A percentile compares a stretch with the other conserved stretches of the same genome.
Conservation (phyloP, 2,113 vertebrate species). For the Pyrgilauda ruficollis region DNA sequence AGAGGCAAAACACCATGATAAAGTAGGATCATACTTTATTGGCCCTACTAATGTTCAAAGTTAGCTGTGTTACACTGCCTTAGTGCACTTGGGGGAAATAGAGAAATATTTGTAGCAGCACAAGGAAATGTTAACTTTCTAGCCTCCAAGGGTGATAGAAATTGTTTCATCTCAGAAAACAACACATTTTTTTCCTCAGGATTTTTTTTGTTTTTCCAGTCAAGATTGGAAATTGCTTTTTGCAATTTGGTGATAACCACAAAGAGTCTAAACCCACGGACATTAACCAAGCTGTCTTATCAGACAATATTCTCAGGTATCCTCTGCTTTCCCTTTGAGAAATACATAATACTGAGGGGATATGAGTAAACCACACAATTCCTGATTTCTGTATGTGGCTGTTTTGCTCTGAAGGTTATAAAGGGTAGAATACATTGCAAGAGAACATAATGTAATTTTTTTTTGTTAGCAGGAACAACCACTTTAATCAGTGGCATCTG, state of each 20-base stretch:
- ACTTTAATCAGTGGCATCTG: neutral
- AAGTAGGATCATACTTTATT: neutral
- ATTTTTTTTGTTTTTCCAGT: slow-evolving; percentile 2
- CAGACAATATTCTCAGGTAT: neutral
- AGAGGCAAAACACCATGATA: neutral
- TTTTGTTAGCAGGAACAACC: neutral
- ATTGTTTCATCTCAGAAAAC: slow-evolving; percentile 10
- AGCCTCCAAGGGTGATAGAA: neutral
- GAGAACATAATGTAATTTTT: neutral
- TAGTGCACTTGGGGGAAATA: neutral
- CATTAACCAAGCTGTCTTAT: neutral
- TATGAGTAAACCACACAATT: neutral
- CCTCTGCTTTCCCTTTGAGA: neutral
- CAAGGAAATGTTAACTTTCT: slow-evolving; percentile 1
- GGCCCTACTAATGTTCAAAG: neutral
- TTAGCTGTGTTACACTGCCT: neutral
- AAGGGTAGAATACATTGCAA: neutral
- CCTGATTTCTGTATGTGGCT: neutral
- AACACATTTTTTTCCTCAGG: neutral
- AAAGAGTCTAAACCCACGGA: neutral
- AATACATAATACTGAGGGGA: neutral
- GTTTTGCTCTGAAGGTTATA: neutral
- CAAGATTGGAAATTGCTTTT: neutral
- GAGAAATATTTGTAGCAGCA: neutral
- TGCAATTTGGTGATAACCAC: neutral